A percentile compares a stretch with the other conserved stretches of the same genome.
These are phyloP conservation scores for Tenthredo livida DNA, from an alignment of 2,888 invertebrate genomes.

Conservation along the genomic window DNA sequence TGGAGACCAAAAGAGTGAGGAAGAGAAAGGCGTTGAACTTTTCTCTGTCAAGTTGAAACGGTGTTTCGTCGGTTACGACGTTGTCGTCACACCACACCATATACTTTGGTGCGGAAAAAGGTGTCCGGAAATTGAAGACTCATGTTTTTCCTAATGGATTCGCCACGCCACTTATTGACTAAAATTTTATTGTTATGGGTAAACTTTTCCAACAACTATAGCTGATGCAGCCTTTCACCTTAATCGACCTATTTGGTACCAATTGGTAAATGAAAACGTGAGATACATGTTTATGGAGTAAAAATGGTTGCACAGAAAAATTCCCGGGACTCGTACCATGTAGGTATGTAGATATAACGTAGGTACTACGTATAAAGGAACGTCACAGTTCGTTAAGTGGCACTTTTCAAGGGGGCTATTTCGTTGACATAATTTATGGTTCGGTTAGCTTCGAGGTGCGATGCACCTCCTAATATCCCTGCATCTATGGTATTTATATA, in stretches of 20 bases:
- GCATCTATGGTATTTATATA: not conserved
- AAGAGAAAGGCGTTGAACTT: conserved; percentile 40
- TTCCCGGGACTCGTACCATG: not conserved
- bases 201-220: not conserved
- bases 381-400: conserved; percentile 30
- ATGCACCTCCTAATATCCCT: not conserved
- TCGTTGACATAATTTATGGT: conserved; percentile 17
- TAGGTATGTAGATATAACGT: not conserved
- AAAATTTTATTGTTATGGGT: not conserved
- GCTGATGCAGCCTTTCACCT: not conserved
- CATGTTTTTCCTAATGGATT: conserved; percentile 22
- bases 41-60: conserved; percentile 15
- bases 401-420: conserved; percentile 5
- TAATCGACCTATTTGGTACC: not conserved
- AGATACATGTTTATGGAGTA: not conserved
- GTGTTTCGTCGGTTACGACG: conserved; percentile 25
- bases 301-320: not conserved
- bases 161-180: not conserved
- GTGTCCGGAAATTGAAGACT: not conserved
- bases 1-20: not conserved
- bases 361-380: not conserved
- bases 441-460: not conserved
- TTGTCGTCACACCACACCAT: not conserved
- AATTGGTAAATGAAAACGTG: not conserved
- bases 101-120: not conserved